Evolutionary conservation across 2,888 invertebrate genomes (phyloP), one percentile per base, ranked within the genome.

Genomic region (Phyllotreta striolata): DNA sequence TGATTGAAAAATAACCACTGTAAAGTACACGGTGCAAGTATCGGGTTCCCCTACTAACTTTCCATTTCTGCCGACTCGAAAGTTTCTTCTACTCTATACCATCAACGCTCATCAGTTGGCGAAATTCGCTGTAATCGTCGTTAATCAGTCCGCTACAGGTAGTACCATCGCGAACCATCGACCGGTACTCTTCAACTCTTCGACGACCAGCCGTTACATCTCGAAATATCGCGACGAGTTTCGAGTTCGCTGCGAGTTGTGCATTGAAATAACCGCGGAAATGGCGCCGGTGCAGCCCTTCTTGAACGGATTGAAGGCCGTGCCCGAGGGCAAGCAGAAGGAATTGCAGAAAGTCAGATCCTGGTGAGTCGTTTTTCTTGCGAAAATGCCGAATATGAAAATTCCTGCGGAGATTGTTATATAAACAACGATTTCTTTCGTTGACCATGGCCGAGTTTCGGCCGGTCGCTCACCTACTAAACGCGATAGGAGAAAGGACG

Each of bases 331-430:
- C 0, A 81, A 83, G 66, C 85, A 85, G 4, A 86, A 87, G 35
- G 88, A 87, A 59, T 76, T 87, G 40, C 84, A 84, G 66, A 84
- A 87, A 76, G 82, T 88, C 43, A 83, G 83, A 72, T 84, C 83
- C 67, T 88, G 88, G 88, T 87, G 70, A 80, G 83, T n/a, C n/a
- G n/a, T n/a, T n/a, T n/a, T n/a, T n/a, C n/a, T n/a, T n/a, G n/a
- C n/a, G n/a, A n/a, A 24, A 24, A 24, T 24, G 24, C 24, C 24
- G 24, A 24, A 24, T 24, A 24, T 24, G 24, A 24, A 24, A 24
- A 24, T 24, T 24, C 24, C 4, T 24, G 1, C 2, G 24, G 1
- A 3, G 24, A 24, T 24, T 24, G 41, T 41, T 41, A 41, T 10
- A 41, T 41, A 41, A 41, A 41, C 10, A 10, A 41, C 9, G 41